Evolutionary conservation across 2,888 invertebrate genomes (phyloP), one percentile per base, ranked within the genome.

Genomic region (Chaitophorus viminalis): DNA sequence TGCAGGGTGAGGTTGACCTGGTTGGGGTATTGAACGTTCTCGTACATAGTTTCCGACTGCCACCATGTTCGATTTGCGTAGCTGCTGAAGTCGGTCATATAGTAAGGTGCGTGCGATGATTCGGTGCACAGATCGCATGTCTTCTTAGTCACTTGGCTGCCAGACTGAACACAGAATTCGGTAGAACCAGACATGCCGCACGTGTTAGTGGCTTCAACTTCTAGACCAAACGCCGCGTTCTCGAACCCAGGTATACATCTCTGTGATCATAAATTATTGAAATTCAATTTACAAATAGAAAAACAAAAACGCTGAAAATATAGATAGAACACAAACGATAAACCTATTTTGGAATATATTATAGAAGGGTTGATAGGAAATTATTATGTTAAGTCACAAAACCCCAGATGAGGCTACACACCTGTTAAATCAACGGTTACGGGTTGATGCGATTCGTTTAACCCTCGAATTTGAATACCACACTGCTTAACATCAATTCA

Each of bases 41-140:
- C 98, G 91, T 94, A 94, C 98, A 99, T 98, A 4, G 99, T 99
- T 91, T 99, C 98, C 0, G 98, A 98, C 91, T 98, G 98, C 98
- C 98, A 98, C 97, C 97, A 98, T 0, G 98, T 97, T 90, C 95
- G 95, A 91, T 96, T 96, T 90, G 96, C 96, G 89, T 95, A 95
- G 91, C 96, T 96, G 91, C 98, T 97, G 90, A 94, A 93, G 91
- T 96, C 93, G 5, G 99, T 99, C 90, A 99, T 93, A 91, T 94
- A 97, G 83, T 93, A 92, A 29, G 96, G 93, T 77, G 95, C 93
- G 91, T 96, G 96, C 89, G 94, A 0, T 92, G 93, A 14, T 93
- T 93, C 90, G 90, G 93, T 94, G 92, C 98, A 99, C 89, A 93
- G 92, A 90, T 96, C 95, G 88, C 90, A 90, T 21, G 90, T 89